Percentiles rank a stretch among this genome's conserved stretches.
phyloP scores from a whole-genome alignment of 2,797 vertebrate genomes.

The Carcharodon carcharias region DNA sequence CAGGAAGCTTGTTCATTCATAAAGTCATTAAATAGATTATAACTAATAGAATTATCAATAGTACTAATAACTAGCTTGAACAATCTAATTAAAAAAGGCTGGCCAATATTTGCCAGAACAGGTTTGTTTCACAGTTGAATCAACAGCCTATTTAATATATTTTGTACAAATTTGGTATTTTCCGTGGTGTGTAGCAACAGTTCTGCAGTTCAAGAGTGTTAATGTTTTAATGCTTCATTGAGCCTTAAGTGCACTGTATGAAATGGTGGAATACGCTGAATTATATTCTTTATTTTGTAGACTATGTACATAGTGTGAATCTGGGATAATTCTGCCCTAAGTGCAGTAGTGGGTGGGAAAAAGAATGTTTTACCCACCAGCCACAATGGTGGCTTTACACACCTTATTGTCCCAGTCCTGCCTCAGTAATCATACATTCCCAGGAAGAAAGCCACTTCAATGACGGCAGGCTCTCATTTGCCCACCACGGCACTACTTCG shows the following conservation, averaged over 20 bases:
- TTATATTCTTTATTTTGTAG: too few relatives aligned
- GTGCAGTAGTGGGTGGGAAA: too few relatives aligned
- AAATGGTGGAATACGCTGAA: background rate
- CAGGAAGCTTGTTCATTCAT: background rate
- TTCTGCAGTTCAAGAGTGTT: background rate
- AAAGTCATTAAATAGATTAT: background rate
- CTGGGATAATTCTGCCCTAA: too few relatives aligned
- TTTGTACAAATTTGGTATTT: background rate
- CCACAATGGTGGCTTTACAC: too few relatives aligned
- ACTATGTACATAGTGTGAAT: too few relatives aligned
- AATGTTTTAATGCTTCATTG: background rate
- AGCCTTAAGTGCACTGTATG: background rate
- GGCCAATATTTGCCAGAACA: background rate
- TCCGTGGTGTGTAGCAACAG: background rate
- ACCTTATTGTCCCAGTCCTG: too few relatives aligned
- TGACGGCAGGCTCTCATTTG: too few relatives aligned
- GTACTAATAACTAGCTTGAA: background rate
- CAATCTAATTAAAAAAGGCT: background rate
- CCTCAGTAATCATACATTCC: too few relatives aligned
- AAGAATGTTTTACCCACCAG: too few relatives aligned
- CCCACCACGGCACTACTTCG: too few relatives aligned
- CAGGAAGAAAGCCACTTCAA: too few relatives aligned
- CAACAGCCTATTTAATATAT: background rate
- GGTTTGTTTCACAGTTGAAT: background rate
- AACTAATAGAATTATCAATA: background rate